These are phyloP conservation scores for Torymus tubicola DNA, from an alignment of 2,888 invertebrate species.

Conservation along the genomic window DNA sequence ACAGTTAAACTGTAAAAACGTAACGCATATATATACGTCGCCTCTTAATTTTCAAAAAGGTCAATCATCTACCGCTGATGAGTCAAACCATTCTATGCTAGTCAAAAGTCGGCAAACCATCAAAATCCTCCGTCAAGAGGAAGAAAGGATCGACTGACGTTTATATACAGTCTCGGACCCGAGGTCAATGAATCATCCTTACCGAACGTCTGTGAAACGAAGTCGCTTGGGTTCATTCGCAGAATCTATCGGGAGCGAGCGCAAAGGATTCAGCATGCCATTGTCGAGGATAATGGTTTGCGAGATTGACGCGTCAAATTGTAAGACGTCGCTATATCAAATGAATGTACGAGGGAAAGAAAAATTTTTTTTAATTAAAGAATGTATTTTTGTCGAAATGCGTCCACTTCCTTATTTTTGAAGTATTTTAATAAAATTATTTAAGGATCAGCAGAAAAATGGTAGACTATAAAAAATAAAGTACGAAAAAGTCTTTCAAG, in stretches of 20 bases:
- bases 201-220: slow-evolving; percentile 13
- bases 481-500: too few relatives aligned
- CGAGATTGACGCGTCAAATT: slow-evolving; percentile 1
- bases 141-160: neutral
- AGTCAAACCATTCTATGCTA: neutral
- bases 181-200: slow-evolving; percentile 17
- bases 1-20: neutral
- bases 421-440: too few relatives aligned
- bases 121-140: neutral
- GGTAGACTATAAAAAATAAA: too few relatives aligned
- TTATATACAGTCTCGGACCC: neutral
- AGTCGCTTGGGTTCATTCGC: neutral
- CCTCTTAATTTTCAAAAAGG: neutral
- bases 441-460: too few relatives aligned
- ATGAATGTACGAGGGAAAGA: neutral
- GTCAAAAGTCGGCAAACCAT: neutral
- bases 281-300: neutral
- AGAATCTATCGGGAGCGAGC: neutral
- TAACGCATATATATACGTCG: too few relatives aligned
- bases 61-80: too few relatives aligned
- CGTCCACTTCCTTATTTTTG: too few relatives aligned
- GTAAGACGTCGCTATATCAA: neutral
- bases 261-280: neutral
- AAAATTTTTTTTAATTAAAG: neutral
- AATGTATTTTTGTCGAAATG: slow-evolving; percentile 6